Conservation (phyloP, 1,140 invertebrate species). For the Drosophila orena region DNA sequence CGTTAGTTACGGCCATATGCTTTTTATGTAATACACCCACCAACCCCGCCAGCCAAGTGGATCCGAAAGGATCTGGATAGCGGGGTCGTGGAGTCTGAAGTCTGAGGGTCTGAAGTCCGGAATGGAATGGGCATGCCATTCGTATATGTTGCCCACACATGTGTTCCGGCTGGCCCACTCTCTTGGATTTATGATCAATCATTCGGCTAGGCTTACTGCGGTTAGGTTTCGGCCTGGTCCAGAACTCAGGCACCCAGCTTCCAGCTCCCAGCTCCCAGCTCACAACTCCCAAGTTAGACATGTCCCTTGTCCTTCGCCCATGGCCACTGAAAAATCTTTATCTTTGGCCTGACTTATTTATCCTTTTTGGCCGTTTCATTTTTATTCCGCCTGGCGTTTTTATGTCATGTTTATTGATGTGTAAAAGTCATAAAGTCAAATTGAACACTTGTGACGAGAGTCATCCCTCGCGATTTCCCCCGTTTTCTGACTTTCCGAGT, state of each 20-base stretch:
- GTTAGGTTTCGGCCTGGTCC: constrained; percentile 47
- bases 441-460: constrained; percentile 76
- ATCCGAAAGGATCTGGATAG: neutral
- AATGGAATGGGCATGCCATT: constrained; percentile 7
- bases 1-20: constrained; percentile 81
- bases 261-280: too few species aligned
- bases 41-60: neutral
- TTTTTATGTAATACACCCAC: constrained; percentile 75
- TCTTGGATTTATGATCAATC: constrained; percentile 76
- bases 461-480: constrained; percentile 4
- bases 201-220: constrained; percentile 72
- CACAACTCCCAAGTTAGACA: neutral
- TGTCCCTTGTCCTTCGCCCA: constrained; percentile 7
- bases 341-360: constrained; percentile 79
- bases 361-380: constrained; percentile 76
- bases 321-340: constrained; percentile 71
- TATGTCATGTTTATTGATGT: constrained; percentile 84
- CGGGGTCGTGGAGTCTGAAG: too few species aligned
- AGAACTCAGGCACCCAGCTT: neutral
- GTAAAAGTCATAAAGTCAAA: constrained; percentile 84
- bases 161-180: constrained; percentile 40
- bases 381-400: constrained; percentile 72
- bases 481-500: constrained; percentile 6
- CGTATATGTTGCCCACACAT: constrained; percentile 41
- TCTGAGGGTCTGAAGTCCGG: neutral